Conservation (phyloP, 2,797 vertebrate genomes). For the Botia almorhae region DNA sequence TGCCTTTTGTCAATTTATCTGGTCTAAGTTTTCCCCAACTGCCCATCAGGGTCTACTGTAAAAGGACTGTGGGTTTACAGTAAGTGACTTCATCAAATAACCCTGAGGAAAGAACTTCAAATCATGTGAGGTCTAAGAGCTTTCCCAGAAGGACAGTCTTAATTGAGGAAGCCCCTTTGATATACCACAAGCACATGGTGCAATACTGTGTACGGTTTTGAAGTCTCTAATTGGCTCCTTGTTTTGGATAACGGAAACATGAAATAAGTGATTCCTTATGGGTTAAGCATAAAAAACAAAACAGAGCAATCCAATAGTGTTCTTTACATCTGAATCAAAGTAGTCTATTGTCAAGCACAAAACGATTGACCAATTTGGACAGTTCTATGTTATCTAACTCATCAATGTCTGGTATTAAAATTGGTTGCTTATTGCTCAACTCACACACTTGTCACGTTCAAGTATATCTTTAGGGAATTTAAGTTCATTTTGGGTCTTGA, state of each 20-base stretch:
- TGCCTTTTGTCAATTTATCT: conserved; percentile 2
- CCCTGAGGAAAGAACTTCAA: conserved; percentile 11
- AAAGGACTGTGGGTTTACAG: not conserved
- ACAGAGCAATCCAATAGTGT: not conserved
- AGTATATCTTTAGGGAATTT: not conserved
- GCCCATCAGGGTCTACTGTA: not conserved
- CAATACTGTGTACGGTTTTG: conserved; percentile 14
- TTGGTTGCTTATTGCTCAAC: not conserved
- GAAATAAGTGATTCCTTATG: conserved; percentile 45
- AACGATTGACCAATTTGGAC: conserved; percentile 22
- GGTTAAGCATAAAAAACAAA: not conserved
- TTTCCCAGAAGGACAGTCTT: conserved; percentile 34
- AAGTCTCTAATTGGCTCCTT: conserved; percentile 46
- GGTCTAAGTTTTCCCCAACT: not conserved
- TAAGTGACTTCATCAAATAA: conserved; percentile 43
- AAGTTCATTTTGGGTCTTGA: too few relatives aligned
- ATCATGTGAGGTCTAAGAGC: not conserved
- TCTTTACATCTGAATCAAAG: conserved; percentile 18
- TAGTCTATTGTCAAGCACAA: conserved; percentile 4
- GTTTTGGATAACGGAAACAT: conserved; percentile 36
- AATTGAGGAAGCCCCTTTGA: conserved; percentile 38
- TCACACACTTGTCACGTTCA: not conserved
- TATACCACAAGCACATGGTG: conserved; percentile 36
- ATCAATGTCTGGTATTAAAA: not conserved
- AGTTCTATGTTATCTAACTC: not conserved